Evolutionary conservation across 1,140 invertebrate genomes (phyloP).

Genomic region (Lepidurus packardi): DNA sequence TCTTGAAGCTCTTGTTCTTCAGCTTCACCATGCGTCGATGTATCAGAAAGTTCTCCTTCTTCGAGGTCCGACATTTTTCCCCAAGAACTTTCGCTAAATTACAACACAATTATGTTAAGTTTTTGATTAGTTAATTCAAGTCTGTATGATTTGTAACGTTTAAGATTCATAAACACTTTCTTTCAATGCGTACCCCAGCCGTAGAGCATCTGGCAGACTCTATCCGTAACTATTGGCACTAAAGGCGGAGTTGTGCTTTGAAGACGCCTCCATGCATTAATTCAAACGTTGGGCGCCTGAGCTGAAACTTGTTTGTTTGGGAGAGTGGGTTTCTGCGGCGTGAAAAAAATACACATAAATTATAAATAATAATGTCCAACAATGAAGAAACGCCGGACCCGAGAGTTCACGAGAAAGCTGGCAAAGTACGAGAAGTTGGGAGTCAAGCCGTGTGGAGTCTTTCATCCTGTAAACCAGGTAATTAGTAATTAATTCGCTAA

Average conservation of each 20-base stretch:
- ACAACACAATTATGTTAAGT: too few species aligned
- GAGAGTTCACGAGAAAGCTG: constrained; percentile 50
- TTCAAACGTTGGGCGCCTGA: not conserved
- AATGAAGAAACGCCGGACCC: constrained; percentile 47
- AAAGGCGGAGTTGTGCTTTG: not conserved
- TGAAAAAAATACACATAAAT: not conserved
- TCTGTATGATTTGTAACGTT: too few species aligned
- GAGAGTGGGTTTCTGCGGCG: not conserved
- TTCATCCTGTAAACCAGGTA: constrained; percentile 95
- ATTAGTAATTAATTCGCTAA: constrained; percentile 45
- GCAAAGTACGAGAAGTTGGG: constrained; percentile 84
- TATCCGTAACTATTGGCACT: not conserved
- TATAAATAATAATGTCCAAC: not conserved
- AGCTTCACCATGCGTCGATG: not conserved
- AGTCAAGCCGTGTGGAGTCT: constrained; percentile 95
- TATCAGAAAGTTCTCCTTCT: not conserved
- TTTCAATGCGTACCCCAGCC: too few species aligned
- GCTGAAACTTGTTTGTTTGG: not conserved
- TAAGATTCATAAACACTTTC: too few species aligned
- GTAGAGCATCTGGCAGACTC: not conserved
- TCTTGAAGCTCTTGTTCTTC: not conserved
- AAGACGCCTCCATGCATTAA: not conserved
- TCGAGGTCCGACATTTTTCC: constrained; percentile 2
- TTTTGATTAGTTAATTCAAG: too few species aligned
- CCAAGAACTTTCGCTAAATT: too few species aligned